Conservation (phyloP, 2,797 vertebrate species). For the Mormyrops boulengeri region DNA sequence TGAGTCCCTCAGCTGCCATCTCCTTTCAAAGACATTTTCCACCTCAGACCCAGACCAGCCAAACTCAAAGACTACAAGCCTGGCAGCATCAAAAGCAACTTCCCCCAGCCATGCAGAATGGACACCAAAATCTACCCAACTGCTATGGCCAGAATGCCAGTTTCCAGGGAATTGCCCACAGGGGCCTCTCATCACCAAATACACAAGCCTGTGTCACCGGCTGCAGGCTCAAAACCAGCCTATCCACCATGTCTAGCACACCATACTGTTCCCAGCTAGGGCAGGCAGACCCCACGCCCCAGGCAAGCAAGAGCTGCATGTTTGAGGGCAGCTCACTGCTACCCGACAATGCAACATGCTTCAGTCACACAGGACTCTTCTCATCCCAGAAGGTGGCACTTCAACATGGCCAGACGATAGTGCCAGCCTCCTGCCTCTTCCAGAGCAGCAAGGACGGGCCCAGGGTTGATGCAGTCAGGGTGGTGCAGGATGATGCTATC, state of each 20-base stretch:
- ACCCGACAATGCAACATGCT: slow-evolving; percentile 22
- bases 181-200: slow-evolving; percentile 32
- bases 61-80: slow-evolving; percentile 25
- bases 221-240: slow-evolving; percentile 24
- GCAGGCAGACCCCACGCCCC: slow-evolving; percentile 25
- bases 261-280: slow-evolving; percentile 38
- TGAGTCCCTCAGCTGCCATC: slow-evolving; percentile 26
- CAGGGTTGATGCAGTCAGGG: slow-evolving; percentile 32
- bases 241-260: slow-evolving; percentile 13
- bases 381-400: slow-evolving; percentile 14
- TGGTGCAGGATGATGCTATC: slow-evolving; percentile 37
- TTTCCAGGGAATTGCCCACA: neutral
- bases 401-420: slow-evolving; percentile 41
- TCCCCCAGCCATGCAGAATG: slow-evolving; percentile 30
- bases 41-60: slow-evolving; percentile 22
- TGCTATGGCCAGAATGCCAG: slow-evolving; percentile 18
- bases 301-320: slow-evolving; percentile 55
- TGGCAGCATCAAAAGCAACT: slow-evolving; percentile 39
- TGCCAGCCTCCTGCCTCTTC: slow-evolving; percentile 50
- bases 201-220: slow-evolving; percentile 21
- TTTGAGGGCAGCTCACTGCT: slow-evolving; percentile 43
- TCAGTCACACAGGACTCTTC: slow-evolving; percentile 29
- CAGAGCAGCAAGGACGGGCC: slow-evolving; percentile 46
- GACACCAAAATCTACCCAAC: slow-evolving; percentile 24
- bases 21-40: slow-evolving; percentile 26